A percentile compares a stretch with the other conserved stretches of the same genome.
These are phyloP conservation scores for Tamandua tetradactyla DNA, from an alignment of 2,797 vertebrate species.

Conservation along the genomic window DNA sequence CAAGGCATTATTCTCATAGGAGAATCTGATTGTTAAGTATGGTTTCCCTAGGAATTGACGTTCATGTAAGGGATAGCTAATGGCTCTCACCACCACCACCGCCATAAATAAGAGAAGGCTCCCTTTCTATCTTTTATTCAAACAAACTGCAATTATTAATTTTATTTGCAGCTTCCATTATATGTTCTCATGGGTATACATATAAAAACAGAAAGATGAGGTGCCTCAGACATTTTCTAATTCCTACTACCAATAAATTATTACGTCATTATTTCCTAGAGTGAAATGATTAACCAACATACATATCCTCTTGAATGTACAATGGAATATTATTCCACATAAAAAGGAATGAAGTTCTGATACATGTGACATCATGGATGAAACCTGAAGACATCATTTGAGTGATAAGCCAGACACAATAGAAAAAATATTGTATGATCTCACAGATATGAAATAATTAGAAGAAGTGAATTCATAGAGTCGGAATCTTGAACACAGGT, in stretches of 20 bases:
- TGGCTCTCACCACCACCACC: not conserved
- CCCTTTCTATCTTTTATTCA: not conserved
- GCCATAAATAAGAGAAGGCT: not conserved
- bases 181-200: not conserved
- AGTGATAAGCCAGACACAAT: too few relatives aligned
- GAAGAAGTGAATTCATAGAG: too few relatives aligned
- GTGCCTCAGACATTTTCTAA: not conserved
- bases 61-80: not conserved
- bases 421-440: too few relatives aligned
- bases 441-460: too few relatives aligned
- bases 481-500: too few relatives aligned
- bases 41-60: not conserved
- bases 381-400: too few relatives aligned
- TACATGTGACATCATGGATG: too few relatives aligned
- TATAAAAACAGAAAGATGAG: not conserved
- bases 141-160: not conserved
- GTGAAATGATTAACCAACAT: not conserved
- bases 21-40: not conserved
- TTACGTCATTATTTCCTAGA: not conserved
- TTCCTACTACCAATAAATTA: not conserved
- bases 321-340: too few relatives aligned
- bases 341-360: too few relatives aligned
- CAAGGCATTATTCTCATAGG: not conserved
- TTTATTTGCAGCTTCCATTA: not conserved
- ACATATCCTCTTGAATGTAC: too few relatives aligned